A percentile compares a stretch with the other conserved stretches of the same genome.
Evolutionary conservation across 2,888 invertebrate species (phyloP).

Genomic region (Aplocera efformata): DNA sequence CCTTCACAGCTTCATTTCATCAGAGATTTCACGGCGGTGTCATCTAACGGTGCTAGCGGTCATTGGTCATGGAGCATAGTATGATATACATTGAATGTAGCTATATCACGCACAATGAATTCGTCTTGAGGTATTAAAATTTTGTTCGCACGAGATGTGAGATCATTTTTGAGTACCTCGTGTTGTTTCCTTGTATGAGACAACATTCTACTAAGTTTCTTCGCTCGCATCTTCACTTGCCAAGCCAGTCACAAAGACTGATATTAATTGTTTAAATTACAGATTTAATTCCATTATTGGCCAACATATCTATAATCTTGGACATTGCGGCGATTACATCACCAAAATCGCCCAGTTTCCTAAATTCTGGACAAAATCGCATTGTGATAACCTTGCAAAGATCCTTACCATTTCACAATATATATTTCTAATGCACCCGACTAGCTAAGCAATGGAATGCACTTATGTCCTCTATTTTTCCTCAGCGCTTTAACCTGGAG

Average conservation of each 20-base stretch:
- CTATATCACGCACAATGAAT: slow-evolving; percentile 55
- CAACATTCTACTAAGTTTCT: too few relatives aligned
- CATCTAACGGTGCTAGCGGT: slow-evolving; percentile 24
- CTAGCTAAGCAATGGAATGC: slow-evolving; percentile 17
- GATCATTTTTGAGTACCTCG: slow-evolving; percentile 28
- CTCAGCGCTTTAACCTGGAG: slow-evolving; percentile 19
- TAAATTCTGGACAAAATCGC: too few relatives aligned
- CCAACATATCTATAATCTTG: too few relatives aligned
- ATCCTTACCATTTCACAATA: slow-evolving; percentile 3
- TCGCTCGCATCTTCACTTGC: too few relatives aligned
- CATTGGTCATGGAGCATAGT: slow-evolving; percentile 31
- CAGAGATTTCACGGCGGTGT: slow-evolving; percentile 17
- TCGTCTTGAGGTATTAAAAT: slow-evolving; percentile 51
- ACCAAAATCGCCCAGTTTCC: too few relatives aligned
- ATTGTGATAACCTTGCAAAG: too few relatives aligned
- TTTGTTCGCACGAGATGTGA: slow-evolving; percentile 49
- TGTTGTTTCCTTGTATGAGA: too few relatives aligned
- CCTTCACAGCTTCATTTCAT: slow-evolving; percentile 16
- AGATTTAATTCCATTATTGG: too few relatives aligned
- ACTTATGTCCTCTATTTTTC: slow-evolving; percentile 18
- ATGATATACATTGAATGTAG: slow-evolving; percentile 33
- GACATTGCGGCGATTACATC: too few relatives aligned
- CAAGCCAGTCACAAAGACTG: too few relatives aligned
- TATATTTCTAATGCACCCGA: slow-evolving; percentile 13
- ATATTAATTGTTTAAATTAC: too few relatives aligned